Base-by-base conservation (phyloP, 1,140 invertebrate genomes). In the Phymastichus coffea region DNA sequence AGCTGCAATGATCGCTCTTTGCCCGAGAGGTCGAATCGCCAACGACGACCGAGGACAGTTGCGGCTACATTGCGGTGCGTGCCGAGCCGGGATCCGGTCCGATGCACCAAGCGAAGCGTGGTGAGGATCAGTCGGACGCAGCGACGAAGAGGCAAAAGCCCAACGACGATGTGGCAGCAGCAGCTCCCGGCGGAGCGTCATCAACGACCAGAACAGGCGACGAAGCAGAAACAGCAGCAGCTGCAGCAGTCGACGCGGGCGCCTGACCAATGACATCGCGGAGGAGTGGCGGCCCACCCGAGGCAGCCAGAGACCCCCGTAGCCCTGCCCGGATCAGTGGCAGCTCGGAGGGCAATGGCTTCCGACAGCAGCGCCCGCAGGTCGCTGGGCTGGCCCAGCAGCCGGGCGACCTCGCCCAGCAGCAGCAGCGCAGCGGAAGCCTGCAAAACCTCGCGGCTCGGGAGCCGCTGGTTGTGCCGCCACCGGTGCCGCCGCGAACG, bases 321-420 rank as follows among this genome's bases (percentile, higher is more conserved):
- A 77, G 75, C 71, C 71, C 77, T 68, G 70, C 74, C 68, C 74
- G 72, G 63, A 73, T 72, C 69, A 73, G 72, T 66, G 73, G 73
- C 66, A 65, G 69, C 64, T 74, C 75, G 49, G 76, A 79, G 66
- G 76, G 76, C 59, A 76, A 75, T 64, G 75, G 74, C 41, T 75
- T 76, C 54, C 57, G 65, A 41, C 68, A 63, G 41, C 69, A 70
- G 63, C 73, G 73, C 52, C 74, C 74, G n/a, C 66, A 69, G 51
- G 73, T 75, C 35, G 70, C 67, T 15, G 74, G 71, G 26, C 67
- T 75, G 71, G 53, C 54, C 69, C 28, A 75, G 66, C 63, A 61
- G 66, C 57, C 69, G 70, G 67, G 67, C 59, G 67, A 63, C 26
- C 62, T 73, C 53, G 64, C 68, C n/a, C 63, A 70, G 35, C 68